Conservation (phyloP, 2,113 vertebrate genomes). For the Nymphicus hollandicus region DNA sequence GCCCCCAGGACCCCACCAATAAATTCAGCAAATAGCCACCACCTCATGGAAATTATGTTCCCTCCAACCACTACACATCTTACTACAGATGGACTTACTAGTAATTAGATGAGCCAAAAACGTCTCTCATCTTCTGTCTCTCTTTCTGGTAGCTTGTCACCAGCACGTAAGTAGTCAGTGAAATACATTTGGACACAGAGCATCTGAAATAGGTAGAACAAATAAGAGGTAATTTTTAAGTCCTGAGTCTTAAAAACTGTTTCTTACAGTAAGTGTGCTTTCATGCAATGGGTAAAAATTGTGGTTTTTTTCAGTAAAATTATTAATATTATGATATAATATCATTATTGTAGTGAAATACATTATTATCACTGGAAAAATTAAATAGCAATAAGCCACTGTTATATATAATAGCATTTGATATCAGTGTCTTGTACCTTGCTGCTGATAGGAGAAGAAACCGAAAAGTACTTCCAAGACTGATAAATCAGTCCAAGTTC, state of each 20-base stretch:
- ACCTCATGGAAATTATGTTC: neutral
- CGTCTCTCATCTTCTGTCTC: neutral
- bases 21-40: neutral
- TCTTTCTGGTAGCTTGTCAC: neutral
- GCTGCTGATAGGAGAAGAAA: neutral
- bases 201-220: neutral
- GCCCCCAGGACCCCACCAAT: neutral
- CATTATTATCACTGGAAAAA: neutral
- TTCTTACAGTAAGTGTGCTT: neutral
- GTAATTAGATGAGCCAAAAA: neutral
- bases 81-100: neutral
- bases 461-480: neutral
- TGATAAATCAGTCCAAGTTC: neutral
- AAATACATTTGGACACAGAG: neutral
- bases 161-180: neutral
- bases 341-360: neutral
- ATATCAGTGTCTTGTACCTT: neutral
- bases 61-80: fast-evolving
- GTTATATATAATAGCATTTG: neutral
- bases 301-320: neutral
- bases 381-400: neutral
- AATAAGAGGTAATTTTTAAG: neutral
- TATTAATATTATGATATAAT: neutral
- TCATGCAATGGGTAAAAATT: neutral
- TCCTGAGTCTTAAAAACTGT: neutral